A percentile compares a stretch with the other conserved stretches of the same genome.
Evolutionary conservation across 2,797 vertebrate species (phyloP).

Genomic region (Cyclopterus lumpus): DNA sequence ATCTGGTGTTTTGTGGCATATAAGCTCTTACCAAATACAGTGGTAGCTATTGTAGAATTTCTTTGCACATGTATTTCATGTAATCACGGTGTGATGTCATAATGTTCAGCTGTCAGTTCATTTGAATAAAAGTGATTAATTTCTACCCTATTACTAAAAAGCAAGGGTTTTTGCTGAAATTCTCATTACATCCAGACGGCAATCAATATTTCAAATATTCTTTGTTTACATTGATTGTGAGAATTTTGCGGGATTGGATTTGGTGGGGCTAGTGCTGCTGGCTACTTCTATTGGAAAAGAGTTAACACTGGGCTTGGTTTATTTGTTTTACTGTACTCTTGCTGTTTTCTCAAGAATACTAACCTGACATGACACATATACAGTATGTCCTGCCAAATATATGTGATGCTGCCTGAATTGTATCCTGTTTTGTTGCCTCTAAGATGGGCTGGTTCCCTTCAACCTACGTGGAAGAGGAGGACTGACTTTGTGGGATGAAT

Average conservation of each 20-base stretch:
- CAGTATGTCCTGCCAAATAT: neutral
- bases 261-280: neutral
- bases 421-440: slow-evolving; percentile 37
- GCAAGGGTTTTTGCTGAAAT: neutral
- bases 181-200: neutral
- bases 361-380: neutral
- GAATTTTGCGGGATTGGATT: neutral
- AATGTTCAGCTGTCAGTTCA: neutral
- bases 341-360: neutral
- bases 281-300: neutral
- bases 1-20: neutral
- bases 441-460: slow-evolving; percentile 97
- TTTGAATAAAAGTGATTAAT: neutral
- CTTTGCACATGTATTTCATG: neutral
- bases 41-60: neutral
- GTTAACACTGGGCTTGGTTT: no score
- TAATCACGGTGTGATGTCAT: neutral
- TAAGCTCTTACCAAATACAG: neutral
- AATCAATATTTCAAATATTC: neutral
- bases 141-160: neutral
- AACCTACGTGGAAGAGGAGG: slow-evolving; percentile 94
- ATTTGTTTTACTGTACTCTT: neutral
- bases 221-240: neutral
- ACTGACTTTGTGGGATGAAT: slow-evolving; percentile 70
- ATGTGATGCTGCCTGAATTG: slow-evolving; percentile 1